Base-by-base conservation (phyloP, 2,888 invertebrate genomes). In the Synanthedon formicaeformis region DNA sequence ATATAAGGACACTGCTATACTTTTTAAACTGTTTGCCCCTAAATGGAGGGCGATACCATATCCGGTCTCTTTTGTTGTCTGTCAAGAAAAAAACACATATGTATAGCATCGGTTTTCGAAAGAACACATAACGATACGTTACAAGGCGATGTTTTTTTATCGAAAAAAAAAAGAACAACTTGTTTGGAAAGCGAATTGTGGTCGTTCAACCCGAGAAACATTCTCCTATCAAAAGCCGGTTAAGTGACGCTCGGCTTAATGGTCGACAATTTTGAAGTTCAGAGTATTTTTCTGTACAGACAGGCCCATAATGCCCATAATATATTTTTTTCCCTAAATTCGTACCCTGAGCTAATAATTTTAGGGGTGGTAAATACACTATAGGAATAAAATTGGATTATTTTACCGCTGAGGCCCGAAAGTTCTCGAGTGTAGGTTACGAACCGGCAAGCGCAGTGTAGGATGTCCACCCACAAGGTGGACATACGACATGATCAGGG, bases 121-220 rank as follows among this genome's bases (percentile, higher is more conserved):
- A 10, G 48, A 41, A 27, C 53, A 27, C 27, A 41, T 50, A 41
- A 64, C 57, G 57, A 34, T 34, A 34, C 57, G 55, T 58, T 56
- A 52, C 58, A 56, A 54, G 57, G 14, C 53, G 8, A 13, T 14
- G 41, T 16, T 48, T 52, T 48, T 74, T 75, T 74, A 75, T 73
- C 73, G 68, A 73, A 67, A 51, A 70, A 78, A 34, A 34, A 34
- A 34, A 34, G 34, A 34, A 34, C 34, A 34, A 34, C 83, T 62
- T 72, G 84, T 82, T 84, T 82, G 73, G 82, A 84, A 84, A 83
- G 84, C 75, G 73, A 70, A 66, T 41, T 51, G 40, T 69, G 77
- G 79, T 70, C 79, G 71, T 64, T 69, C 81, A 78, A 73, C 81
- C 71, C 69, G 67, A 67, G 16, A 69, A 71, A 73, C 74, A 71